These are phyloP conservation scores for Marronus borbonicus DNA, from an alignment of 2,888 invertebrate genomes.

Conservation along the genomic window DNA sequence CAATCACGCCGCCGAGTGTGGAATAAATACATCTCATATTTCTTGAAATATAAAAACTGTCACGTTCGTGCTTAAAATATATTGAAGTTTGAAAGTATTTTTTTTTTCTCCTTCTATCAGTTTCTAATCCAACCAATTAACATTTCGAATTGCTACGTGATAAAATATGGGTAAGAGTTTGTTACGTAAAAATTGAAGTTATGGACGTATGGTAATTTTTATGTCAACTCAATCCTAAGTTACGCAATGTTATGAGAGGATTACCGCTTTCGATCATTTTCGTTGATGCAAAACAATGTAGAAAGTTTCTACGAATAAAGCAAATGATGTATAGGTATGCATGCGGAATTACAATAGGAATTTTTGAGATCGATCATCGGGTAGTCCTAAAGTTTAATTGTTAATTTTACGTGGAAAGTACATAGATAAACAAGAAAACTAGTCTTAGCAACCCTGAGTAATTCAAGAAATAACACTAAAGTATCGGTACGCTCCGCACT, in stretches of 20 bases:
- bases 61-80: conserved; percentile 28
- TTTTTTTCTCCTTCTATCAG: neutral
- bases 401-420: no score
- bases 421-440: no score
- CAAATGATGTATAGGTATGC: no score
- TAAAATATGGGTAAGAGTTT: neutral
- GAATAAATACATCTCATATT: conserved; percentile 36
- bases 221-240: neutral
- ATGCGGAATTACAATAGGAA: no score
- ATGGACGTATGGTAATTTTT: conserved; percentile 5
- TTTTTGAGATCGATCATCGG: no score
- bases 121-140: conserved; percentile 18
- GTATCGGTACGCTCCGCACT: no score
- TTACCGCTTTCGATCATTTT: neutral
- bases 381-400: no score
- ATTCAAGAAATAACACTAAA: no score
- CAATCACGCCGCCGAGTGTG: conserved; percentile 46
- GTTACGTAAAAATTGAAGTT: conserved; percentile 24
- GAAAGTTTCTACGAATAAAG: no score
- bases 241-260: neutral
- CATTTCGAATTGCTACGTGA: conserved; percentile 19
- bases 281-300: no score
- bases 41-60: conserved; percentile 45
- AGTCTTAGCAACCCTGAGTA: no score
- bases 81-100: conserved; percentile 11